Base-by-base conservation (phyloP, 92 coral and sea anemone species). In the Desmophyllum pertusum region DNA sequence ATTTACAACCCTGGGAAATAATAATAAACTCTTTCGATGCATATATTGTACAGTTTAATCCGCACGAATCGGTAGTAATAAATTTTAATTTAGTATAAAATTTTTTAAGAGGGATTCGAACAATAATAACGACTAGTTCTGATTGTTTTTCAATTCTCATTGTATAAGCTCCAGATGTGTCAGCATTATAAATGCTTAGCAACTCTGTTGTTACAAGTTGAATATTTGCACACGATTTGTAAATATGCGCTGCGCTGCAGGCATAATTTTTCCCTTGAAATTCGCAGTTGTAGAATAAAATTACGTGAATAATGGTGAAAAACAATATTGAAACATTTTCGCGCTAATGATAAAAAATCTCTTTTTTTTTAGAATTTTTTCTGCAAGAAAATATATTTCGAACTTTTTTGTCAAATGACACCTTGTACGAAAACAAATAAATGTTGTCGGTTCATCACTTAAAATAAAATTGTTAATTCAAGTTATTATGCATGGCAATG, bases 121-220 rank as follows among this genome's bases (percentile, higher is more conserved):
- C 4, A n/a, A 51, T 5, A 18, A 10, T 3, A 19, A 19, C 15
- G 6, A 2, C 5, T 4, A 9, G 0, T 10, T 0, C 2, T 31
- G 79, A 55, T 71, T 42, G 2, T 9, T 9, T 45, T 4, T 69
- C 33, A 51, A 51, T 80, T 80, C 84, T 80, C 38, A 68, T 80
- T 23, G 25, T 7, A 10, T 80, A 17, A 67, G 4, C 11, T n/a
- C 66, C 79, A 53, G 77, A 55, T 82, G 78, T 55, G 40, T 19
- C 39, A 40, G 71, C 65, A 81, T 59, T 53, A 35, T 6, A 30
- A 10, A 81, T 42, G 69, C 86, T 72, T 53, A 39, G 86, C 86
- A 82, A 82, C 86, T 37, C 38, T 13, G 31, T 64, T 71, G 42
- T 72, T 71, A 21, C 27, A 21, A 1, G 31, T 0, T 11, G 69